Base-by-base conservation (phyloP, 1,140 invertebrate species). In the Lasioglossum baleicum region DNA sequence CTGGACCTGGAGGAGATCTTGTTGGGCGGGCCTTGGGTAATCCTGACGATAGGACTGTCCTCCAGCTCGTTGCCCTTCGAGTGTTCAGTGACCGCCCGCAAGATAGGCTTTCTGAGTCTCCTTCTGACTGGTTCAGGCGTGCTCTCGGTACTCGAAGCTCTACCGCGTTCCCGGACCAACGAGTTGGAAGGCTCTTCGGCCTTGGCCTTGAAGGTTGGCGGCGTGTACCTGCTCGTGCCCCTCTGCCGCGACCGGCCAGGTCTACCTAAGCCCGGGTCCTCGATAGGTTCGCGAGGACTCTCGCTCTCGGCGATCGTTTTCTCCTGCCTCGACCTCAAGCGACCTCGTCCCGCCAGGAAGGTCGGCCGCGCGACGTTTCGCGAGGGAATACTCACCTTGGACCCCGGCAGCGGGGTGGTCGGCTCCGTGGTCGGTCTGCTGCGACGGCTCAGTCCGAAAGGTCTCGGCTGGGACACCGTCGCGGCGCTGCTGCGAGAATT, bases 381-480 rank as follows among this genome's bases (percentile, higher is more conserved):
- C 74, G 90, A 88, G 51, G 90, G 81, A 72, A 89, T 92, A 91
- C 92, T 93, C 92, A 92, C 92, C 92, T 93, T 90, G 63, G 80
- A 65, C 22, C 82, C 63, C 8, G 90, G 68, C 71, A 92, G 90
- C 42, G 88, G 84, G 60, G 90, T 87, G 70, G 91, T 88, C 42
- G 90, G 83, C 87, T 94, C 93, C 75, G 93, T 87, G 22, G 83
- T 75, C 26, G 88, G 77, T 71, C 89, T 84, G 42, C 88, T 82
- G 75, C 89, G 91, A 88, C 94, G 88, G 81, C 90, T 91, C 83
- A 93, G 94, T 87, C 93, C 92, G 83, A 94, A 94, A n/a, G 94
- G 94, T 88, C 94, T 90, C 73, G 94, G 94, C 89, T 94, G 94
- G 75, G 94, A 94, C 69, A 94, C 92, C 48, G 90, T 88, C 35